These are phyloP conservation scores for Halcyon senegalensis DNA, from an alignment of 2,113 vertebrate species.

Conservation along the genomic window DNA sequence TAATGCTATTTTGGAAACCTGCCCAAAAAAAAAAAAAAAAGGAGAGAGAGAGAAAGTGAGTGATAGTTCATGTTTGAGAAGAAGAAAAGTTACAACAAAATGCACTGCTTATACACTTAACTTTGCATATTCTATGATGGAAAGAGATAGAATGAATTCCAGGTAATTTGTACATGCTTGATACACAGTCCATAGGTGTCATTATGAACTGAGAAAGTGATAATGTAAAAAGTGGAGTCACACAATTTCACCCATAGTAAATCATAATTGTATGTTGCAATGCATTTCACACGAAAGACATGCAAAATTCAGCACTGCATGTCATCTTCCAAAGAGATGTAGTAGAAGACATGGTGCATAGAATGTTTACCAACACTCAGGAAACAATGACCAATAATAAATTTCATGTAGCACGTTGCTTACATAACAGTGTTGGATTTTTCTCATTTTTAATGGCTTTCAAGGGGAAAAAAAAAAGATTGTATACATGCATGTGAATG, in stretches of 20 bases:
- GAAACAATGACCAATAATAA: background rate
- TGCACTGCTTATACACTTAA: background rate
- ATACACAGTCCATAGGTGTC: background rate
- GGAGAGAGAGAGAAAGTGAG: background rate
- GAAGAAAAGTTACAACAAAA: background rate
- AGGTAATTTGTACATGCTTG: background rate
- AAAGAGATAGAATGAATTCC: conserved; percentile 31
- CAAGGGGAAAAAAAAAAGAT: background rate
- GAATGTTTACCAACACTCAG: background rate
- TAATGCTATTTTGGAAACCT: background rate
- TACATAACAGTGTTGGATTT: background rate
- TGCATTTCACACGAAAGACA: background rate
- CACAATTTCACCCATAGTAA: background rate
- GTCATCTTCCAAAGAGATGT: background rate
- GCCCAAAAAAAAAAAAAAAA: background rate
- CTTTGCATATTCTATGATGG: background rate
- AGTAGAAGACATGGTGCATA: background rate
- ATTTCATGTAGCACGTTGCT: background rate
- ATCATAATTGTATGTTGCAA: background rate
- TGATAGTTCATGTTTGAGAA: background rate
- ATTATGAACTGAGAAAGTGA: background rate
- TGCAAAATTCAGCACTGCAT: background rate
- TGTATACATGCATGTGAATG: background rate
- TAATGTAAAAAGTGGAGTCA: background rate
- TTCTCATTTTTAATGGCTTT: background rate